Conservation (phyloP, 2,113 vertebrate species). For the Chlorocebus sabaeus region DNA sequence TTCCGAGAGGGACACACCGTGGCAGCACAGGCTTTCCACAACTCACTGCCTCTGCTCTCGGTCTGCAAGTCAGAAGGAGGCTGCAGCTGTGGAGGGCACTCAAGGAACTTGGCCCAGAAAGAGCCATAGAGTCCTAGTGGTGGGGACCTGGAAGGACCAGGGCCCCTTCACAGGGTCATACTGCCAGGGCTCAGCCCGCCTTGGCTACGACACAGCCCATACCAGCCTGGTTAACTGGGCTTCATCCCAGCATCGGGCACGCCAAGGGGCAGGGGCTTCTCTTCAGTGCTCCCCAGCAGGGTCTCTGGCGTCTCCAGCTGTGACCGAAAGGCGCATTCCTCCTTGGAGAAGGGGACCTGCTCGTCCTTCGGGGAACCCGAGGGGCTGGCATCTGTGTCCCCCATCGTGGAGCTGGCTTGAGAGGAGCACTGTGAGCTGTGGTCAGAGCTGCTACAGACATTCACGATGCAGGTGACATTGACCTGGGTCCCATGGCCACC, state of each 20-base stretch:
- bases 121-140: neutral
- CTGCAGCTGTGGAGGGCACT: neutral
- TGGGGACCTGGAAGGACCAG: neutral
- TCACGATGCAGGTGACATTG: conserved; percentile 82
- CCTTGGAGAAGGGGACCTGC: conserved; percentile 76
- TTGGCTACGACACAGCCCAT: rapidly evolving
- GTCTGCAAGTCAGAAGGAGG: neutral
- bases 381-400: neutral
- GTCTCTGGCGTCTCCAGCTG: conserved; percentile 32
- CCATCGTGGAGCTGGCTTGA: neutral
- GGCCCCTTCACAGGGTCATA: no score
- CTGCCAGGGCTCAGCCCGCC: neutral
- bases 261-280: conserved; percentile 72
- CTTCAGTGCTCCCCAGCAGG: conserved; percentile 42
- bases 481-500: conserved; percentile 65
- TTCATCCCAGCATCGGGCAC: conserved; percentile 75
- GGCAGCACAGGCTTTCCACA: neutral
- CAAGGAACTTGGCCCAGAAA: neutral
- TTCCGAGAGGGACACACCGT: no score
- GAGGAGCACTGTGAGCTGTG: conserved; percentile 67
- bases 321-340: conserved; percentile 70
- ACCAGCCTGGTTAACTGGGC: conserved; percentile 44
- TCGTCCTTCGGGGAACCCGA: neutral
- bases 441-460: conserved; percentile 70
- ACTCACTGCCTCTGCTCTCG: neutral